A percentile compares a stretch with the other conserved stretches of the same genome.
Conservation (phyloP, 1,140 invertebrate species). For the Dendroctonus valens region DNA sequence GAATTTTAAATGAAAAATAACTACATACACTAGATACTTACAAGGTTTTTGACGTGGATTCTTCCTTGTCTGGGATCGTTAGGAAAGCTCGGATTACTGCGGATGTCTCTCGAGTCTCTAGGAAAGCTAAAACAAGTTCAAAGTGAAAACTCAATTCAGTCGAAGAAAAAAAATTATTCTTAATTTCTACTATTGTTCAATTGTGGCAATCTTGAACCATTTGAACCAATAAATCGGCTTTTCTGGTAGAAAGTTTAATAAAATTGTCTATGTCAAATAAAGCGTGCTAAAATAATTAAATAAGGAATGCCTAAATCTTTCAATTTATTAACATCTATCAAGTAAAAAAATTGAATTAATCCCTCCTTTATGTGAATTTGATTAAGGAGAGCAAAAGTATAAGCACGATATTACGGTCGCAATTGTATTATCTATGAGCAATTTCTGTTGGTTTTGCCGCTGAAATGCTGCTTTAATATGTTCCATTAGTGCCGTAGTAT, state of each 20-base stretch:
- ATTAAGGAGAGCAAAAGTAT: too few relatives aligned
- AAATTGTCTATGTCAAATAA: background rate
- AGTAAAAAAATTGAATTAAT: background rate
- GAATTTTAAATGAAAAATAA: too few relatives aligned
- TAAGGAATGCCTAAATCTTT: too few relatives aligned
- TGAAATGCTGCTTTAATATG: too few relatives aligned
- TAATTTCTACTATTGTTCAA: too few relatives aligned
- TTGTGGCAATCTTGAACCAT: too few relatives aligned
- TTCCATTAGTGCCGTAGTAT: background rate
- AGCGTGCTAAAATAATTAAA: background rate
- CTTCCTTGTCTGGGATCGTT: constrained; percentile 64
- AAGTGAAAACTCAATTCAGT: background rate
- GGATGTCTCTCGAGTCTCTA: constrained; percentile 53
- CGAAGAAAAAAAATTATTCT: too few relatives aligned
- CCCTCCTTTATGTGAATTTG: background rate
- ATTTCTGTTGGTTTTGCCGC: too few relatives aligned
- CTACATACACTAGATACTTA: constrained; percentile 38
- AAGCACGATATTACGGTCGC: too few relatives aligned
- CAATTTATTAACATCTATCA: background rate
- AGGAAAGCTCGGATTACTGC: constrained; percentile 48
- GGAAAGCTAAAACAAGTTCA: constrained; percentile 49
- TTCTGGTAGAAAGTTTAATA: too few relatives aligned
- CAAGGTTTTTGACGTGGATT: constrained; percentile 62
- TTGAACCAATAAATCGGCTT: too few relatives aligned
- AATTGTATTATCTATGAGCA: too few relatives aligned